These are phyloP conservation scores for Thomomys bottae DNA, from an alignment of 2,113 vertebrate species.

Conservation along the genomic window DNA sequence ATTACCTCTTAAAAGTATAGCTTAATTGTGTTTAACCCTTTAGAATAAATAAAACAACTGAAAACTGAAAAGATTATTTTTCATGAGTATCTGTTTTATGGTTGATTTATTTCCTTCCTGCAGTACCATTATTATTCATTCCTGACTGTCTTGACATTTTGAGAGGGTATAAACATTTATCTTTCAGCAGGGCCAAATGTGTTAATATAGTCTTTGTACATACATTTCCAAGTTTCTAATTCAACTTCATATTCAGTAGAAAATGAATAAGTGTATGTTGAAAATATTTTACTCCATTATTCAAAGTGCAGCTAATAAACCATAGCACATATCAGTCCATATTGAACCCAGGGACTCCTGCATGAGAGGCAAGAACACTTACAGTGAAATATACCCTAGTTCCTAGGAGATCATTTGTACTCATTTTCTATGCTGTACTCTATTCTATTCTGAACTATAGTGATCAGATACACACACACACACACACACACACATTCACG, in stretches of 20 bases:
- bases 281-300: neutral
- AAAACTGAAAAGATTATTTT: neutral
- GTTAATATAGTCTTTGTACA: slow-evolving; percentile 1
- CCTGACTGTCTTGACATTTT: neutral
- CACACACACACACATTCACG: neutral
- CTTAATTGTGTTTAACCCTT: slow-evolving; percentile 19
- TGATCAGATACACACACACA: neutral
- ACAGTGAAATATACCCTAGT: neutral
- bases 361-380: accelerated
- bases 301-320: neutral
- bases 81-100: neutral
- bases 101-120: slow-evolving; percentile 14
- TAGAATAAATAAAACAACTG: neutral
- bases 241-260: neutral
- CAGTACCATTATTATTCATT: slow-evolving; percentile 23
- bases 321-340: neutral
- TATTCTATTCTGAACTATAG: neutral
- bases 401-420: neutral
- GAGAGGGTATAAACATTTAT: slow-evolving; percentile 16
- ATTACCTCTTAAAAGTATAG: neutral
- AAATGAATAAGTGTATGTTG: neutral
- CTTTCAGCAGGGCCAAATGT: neutral
- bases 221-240: neutral
- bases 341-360: too few species aligned
- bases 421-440: neutral